Conservation (phyloP, 2,797 vertebrate genomes). For the Garrulus glandarius region DNA sequence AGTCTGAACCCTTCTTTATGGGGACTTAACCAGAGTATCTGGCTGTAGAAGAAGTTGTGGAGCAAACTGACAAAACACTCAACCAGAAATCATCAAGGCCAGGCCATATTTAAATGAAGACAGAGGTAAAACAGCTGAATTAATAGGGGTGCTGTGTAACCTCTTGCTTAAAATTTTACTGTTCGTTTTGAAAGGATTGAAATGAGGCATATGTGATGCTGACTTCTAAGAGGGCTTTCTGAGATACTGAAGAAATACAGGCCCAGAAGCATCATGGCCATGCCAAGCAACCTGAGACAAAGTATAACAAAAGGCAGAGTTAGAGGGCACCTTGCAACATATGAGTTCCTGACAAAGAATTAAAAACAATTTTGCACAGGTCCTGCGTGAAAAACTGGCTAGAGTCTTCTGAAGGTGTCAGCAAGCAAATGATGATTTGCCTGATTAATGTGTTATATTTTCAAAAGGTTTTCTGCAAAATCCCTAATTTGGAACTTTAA, state of each 20-base stretch:
- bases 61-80: neutral
- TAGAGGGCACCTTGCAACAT: neutral
- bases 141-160: neutral
- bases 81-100: neutral
- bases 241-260: neutral
- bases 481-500: neutral
- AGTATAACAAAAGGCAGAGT: neutral
- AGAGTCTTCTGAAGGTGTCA: neutral
- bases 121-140: neutral
- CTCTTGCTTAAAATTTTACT: neutral
- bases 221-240: neutral
- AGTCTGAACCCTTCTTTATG: neutral
- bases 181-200: neutral
- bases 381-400: neutral
- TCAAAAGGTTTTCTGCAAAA: neutral
- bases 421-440: neutral
- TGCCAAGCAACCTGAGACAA: neutral
- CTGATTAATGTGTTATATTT: neutral
- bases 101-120: neutral
- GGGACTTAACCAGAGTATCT: neutral
- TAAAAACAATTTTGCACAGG: neutral
- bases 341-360: neutral
- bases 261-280: neutral
- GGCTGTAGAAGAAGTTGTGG: neutral
- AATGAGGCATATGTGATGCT: neutral